Conservation (phyloP, 2,888 invertebrate species). For the Parascotia fuliginaria region DNA sequence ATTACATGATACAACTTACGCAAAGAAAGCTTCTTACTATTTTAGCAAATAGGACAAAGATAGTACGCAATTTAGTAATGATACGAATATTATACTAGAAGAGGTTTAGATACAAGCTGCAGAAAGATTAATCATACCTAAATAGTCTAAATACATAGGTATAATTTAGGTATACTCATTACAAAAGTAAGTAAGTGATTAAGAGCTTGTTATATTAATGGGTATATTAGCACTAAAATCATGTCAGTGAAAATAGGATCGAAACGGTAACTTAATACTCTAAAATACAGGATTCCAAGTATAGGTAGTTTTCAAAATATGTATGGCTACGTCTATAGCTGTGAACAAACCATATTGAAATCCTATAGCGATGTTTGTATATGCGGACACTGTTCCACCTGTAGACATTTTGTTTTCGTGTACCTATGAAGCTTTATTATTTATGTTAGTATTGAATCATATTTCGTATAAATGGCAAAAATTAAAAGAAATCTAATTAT, state of each 20-base stretch:
- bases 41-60: too few species aligned
- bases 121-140: neutral
- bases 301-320: conserved; percentile 17
- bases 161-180: too few species aligned
- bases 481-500: too few species aligned
- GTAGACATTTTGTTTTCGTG: conserved; percentile 56
- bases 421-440: conserved; percentile 3
- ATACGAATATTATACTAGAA: too few species aligned
- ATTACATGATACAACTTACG: too few species aligned
- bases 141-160: neutral
- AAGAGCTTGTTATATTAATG: too few species aligned
- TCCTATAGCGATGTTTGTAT: conserved; percentile 69
- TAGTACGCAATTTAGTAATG: too few species aligned
- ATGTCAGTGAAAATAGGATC: neutral
- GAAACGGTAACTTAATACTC: neutral
- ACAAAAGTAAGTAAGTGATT: too few species aligned
- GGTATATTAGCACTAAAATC: neutral
- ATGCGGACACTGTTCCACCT: conserved; percentile 72
- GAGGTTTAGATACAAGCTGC: too few species aligned
- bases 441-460: neutral
- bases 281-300: conserved; percentile 24
- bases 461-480: too few species aligned
- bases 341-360: conserved; percentile 68
- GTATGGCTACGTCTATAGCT: conserved; percentile 35
- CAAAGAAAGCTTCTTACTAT: too few species aligned